A percentile compares a stretch with the other conserved stretches of the same genome.
phyloP scores from a whole-genome alignment of 2,888 invertebrate species.

The Rutpela maculata region DNA sequence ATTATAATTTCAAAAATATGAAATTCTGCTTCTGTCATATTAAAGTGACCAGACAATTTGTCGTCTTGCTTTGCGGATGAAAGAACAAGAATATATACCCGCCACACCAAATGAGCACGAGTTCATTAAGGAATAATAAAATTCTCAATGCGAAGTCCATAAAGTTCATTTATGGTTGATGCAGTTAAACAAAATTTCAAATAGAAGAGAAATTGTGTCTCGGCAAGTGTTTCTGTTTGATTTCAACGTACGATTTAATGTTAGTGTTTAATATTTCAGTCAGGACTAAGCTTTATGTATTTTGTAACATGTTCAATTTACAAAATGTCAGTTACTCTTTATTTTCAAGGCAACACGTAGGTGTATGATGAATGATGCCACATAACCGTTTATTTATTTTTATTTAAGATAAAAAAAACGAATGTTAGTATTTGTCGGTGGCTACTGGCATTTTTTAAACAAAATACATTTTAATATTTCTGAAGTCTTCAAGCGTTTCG shows the following conservation, averaged over 20 bases:
- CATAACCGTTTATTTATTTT: conserved; percentile 16
- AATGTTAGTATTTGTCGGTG: not conserved
- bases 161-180: too few species aligned
- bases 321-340: conserved; percentile 47
- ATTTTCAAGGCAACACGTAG: conserved; percentile 49
- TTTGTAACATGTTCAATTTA: conserved; percentile 36
- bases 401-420: conserved; percentile 17
- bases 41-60: too few species aligned
- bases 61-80: too few species aligned
- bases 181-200: too few species aligned
- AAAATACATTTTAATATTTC: not conserved
- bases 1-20: too few species aligned
- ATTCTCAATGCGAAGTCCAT: too few species aligned
- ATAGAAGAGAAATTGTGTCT: not conserved
- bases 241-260: not conserved
- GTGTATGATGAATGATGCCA: conserved; percentile 31
- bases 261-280: conserved; percentile 21
- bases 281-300: conserved; percentile 24
- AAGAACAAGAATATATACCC: too few species aligned
- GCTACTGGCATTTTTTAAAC: not conserved
- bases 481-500: too few species aligned
- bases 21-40: too few species aligned
- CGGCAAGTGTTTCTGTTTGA: not conserved
- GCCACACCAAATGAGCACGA: too few species aligned
- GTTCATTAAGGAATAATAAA: too few species aligned